Base-by-base conservation (phyloP, 2,888 invertebrate species). In the Deladenus siricidicola region DNA sequence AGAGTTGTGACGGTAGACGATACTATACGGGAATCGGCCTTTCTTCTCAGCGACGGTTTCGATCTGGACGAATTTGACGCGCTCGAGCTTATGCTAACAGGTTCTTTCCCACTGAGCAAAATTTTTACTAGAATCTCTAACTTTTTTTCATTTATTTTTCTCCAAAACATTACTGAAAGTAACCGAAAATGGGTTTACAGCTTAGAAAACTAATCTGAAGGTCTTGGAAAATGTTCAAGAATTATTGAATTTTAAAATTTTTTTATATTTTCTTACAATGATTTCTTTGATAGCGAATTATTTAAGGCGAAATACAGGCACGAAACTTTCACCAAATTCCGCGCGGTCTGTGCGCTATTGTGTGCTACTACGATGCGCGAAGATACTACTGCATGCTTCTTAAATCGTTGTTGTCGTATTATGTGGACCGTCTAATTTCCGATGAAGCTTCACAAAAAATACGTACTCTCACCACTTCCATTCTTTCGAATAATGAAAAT, bases 291-390 rank as follows among this genome's bases (percentile, higher is more conserved):
- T 45, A 6, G 2, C 23, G 19, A 49, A 17, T 19, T 29, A 19
- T 30, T 67, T 56, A 28, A 68, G 69, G 70, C 42, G 72, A 72
- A 54, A 56, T 68, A 6, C 71, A 72, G 49, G 54, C 52, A 26
- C 59, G 65, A n/a, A 64, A 70, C 49, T 71, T 68, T 28, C 64
- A 66, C 28, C 63, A 63, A 10, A 24, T 72, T 4, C 60, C 63
- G 24, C 58, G 72, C 30, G 70, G 70, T 8, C 62, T 72, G 8
- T 58, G 69, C 26, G 69, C 71, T 8, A 70, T 72, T 14, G 60
- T 69, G n/a, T 72, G 72, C 58, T 72, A 72, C 49, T 72, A 72
- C 60, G 71, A 72, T 51, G 65, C 68, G 24, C 72, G 71, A 44
- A 55, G 69, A 47, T 57, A 67, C 28, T 34, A 55, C 19, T 52